phyloP scores from a whole-genome alignment of 2,797 vertebrate genomes.

The Smutsia temminckii region DNA sequence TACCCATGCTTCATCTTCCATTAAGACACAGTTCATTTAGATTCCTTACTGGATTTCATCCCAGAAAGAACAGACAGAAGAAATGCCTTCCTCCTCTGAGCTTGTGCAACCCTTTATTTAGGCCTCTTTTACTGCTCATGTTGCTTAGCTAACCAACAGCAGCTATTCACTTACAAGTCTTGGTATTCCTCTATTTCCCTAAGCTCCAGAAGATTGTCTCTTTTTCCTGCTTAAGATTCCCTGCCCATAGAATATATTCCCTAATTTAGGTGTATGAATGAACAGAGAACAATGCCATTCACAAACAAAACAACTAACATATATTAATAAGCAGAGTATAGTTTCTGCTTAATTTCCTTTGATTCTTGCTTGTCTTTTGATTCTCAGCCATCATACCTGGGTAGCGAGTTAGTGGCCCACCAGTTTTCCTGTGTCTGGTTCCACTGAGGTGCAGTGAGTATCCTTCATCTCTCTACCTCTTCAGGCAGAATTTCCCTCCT shows the following conservation, averaged over 20 bases:
- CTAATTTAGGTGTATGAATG: neutral
- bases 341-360: neutral
- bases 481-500: neutral
- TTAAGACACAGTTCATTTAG: neutral
- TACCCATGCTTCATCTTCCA: neutral
- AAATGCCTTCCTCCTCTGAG: neutral
- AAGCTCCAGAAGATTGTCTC: neutral
- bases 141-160: neutral
- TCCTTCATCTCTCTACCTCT: neutral
- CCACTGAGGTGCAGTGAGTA: neutral
- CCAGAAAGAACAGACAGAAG: neutral
- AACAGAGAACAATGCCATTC: neutral
- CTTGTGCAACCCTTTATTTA: neutral
- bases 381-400: neutral
- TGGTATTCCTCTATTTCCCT: neutral
- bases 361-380: neutral
- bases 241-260: neutral
- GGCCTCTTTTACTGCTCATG: neutral
- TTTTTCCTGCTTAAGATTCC: neutral
- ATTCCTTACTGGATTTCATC: neutral
- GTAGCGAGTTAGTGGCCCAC: neutral
- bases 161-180: neutral
- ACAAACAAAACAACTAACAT: neutral
- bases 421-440: neutral
- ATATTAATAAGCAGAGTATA: neutral